Conservation (phyloP, 2,113 vertebrate genomes). For the Lynx canadensis region DNA sequence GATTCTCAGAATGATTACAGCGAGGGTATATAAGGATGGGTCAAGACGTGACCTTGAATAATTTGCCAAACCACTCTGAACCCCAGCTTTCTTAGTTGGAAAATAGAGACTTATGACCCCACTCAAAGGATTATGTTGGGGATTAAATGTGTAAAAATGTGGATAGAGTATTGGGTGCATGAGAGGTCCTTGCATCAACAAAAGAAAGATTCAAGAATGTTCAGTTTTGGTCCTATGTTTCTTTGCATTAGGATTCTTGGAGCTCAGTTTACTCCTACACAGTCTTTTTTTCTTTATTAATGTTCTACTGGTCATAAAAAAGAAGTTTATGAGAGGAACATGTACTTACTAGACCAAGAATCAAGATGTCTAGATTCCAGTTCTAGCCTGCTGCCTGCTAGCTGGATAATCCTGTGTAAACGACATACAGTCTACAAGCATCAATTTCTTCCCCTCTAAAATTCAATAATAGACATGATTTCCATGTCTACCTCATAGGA, state of each 20-base stretch:
- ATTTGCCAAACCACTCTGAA: not conserved
- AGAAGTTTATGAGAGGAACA: not conserved
- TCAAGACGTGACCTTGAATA: not conserved
- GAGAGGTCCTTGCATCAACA: not conserved
- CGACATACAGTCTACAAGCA: not conserved
- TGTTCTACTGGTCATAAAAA: not conserved
- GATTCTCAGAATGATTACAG: not conserved
- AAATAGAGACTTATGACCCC: not conserved
- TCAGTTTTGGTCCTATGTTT: not conserved
- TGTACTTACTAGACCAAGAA: not conserved
- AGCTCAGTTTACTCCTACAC: not conserved
- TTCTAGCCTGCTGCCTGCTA: not conserved
- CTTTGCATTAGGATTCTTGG: not conserved
- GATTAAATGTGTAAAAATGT: not conserved
- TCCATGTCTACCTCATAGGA: not conserved
- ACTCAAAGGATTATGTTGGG: not conserved
- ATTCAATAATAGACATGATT: not conserved
- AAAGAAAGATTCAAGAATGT: not conserved
- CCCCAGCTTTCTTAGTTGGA: not conserved
- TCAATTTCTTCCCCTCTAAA: not conserved
- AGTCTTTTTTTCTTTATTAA: not conserved
- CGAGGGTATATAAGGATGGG: not conserved
- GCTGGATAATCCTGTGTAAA: not conserved
- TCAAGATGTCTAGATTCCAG: not conserved
- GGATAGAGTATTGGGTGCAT: not conserved